These are phyloP conservation scores for Orthochromis malagaraziensis DNA, from an alignment of 2,113 vertebrate genomes.

Conservation along the genomic window DNA sequence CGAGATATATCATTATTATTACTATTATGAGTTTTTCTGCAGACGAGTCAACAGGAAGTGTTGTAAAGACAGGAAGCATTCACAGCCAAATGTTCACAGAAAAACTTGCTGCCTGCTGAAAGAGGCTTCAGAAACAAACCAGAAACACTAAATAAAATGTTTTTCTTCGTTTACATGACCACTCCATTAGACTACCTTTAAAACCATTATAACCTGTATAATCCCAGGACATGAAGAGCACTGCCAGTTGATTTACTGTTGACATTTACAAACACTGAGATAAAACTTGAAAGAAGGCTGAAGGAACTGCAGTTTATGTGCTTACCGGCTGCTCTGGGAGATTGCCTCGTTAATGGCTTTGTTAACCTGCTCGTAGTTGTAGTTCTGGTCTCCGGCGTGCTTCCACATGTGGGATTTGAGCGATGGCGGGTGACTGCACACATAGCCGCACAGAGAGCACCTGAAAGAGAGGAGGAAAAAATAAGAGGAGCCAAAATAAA, in stretches of 20 bases:
- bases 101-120: background rate
- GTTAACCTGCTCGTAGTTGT: conserved; percentile 98
- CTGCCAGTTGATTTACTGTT: background rate
- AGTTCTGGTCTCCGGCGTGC: conserved; percentile 97
- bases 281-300: background rate
- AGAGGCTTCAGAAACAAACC: background rate
- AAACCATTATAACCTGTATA: background rate
- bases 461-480: conserved; percentile 53
- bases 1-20: background rate
- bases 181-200: background rate
- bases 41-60: background rate
- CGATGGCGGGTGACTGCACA: conserved; percentile 96
- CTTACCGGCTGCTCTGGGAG: conserved; percentile 89
- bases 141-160: background rate
- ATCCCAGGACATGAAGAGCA: background rate
- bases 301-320: background rate
- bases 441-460: conserved; percentile 95
- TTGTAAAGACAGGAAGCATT: background rate
- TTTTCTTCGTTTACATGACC: background rate
- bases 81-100: background rate
- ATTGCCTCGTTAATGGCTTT: conserved; percentile 97
- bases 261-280: background rate
- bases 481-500: background rate
- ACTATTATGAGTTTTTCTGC: background rate
- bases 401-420: conserved; percentile 99